Base-by-base conservation (phyloP, 2,113 vertebrate species). In the Apeltes quadracus region DNA sequence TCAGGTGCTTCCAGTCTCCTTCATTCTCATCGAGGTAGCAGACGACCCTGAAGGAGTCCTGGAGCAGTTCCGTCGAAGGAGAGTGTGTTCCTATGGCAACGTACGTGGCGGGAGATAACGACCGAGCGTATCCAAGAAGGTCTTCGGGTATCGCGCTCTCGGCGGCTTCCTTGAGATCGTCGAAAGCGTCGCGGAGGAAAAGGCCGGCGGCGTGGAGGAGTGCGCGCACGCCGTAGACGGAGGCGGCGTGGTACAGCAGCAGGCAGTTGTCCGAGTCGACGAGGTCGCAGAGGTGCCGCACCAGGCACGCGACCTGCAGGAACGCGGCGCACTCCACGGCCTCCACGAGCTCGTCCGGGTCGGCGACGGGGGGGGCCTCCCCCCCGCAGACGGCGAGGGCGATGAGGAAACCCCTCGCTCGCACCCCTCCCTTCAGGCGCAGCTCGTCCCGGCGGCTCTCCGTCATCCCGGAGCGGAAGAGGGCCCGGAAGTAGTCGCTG, bases 381-480 rank as follows among this genome's bases (percentile, higher is more conserved):
- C 95, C 96, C 0, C 85, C 92, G 89, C 96, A 94, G 72, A 98
- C 94, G 2, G 76, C 86, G 43, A 99, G 88, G 61, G 95, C 93
- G 2, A 93, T 81, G 0, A 93, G 70, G 87, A 99, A 99, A 44
- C 96, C 97, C 0, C 83, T 84, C 0, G 96, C 93, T 0, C 87
- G 91, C 79, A 98, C 86, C 5, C 91, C 95, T 58, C 90, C 96
- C 77, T 90, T 93, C 64, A 98, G 83, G 62, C 88, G 68, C 1
- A 98, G 90, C 88, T 96, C 95, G 3, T 95, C 91, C 58, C 93
- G 93, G 0, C 68, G 90, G 69, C 95, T 95, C 79, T 98, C 97
- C 46, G 62, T 89, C 97, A 99, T 99, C 75, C 96, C 96, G 0
- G 97, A 98, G 36, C 93, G 94, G 87, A 98, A 99, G 12, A 99